Conservation (phyloP, 2,888 invertebrate genomes). For the Ophion ellenae region DNA sequence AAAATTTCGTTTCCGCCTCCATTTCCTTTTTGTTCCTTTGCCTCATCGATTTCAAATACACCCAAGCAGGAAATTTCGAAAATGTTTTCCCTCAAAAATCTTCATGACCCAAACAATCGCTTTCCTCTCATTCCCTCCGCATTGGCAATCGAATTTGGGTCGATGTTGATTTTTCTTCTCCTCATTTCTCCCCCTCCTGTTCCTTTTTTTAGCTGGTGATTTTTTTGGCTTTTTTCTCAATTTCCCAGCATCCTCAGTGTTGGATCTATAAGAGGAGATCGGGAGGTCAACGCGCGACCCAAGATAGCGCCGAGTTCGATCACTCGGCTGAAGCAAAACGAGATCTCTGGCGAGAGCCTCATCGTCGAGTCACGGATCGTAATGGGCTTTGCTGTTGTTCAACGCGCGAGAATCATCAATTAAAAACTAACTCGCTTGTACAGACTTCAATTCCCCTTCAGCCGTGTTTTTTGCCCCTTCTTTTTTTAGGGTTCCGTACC, state of each 20-base stretch:
- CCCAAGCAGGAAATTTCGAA: background rate
- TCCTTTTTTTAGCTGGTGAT: background rate
- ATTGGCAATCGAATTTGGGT: conserved; percentile 27
- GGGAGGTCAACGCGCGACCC: conserved; percentile 64
- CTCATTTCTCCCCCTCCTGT: background rate
- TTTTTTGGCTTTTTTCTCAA: background rate
- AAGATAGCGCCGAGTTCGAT: conserved; percentile 57
- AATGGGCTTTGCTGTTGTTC: background rate
- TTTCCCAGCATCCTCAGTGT: conserved; percentile 16
- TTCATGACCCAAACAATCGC: background rate
- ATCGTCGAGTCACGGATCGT: background rate
- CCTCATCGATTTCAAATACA: background rate
- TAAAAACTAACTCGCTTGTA: conserved; percentile 4
- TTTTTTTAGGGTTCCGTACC: background rate
- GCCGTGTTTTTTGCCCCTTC: background rate
- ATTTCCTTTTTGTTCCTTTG: background rate
- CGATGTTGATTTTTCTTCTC: conserved; percentile 11
- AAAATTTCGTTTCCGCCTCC: background rate
- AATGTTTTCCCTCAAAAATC: background rate
- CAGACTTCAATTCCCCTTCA: conserved; percentile 20
- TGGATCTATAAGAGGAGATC: conserved; percentile 28
- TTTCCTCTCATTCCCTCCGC: background rate
- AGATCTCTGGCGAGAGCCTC: conserved; percentile 26
- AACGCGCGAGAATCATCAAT: conserved; percentile 11
- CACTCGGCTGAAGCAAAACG: conserved; percentile 30